phyloP scores from a whole-genome alignment of 2,888 invertebrate genomes.

The Acronicta psi region DNA sequence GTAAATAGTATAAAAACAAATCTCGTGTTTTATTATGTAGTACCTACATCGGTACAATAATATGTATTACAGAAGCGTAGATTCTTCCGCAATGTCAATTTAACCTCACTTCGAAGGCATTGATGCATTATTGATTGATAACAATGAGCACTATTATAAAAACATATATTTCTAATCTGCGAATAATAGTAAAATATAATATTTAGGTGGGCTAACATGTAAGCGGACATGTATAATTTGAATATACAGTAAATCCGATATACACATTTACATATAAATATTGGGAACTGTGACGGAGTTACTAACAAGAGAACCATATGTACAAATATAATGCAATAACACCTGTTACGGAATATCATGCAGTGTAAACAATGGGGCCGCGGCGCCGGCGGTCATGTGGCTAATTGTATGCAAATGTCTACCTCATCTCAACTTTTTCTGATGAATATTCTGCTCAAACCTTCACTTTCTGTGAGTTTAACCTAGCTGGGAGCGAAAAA shows the following conservation, averaged over 20 bases:
- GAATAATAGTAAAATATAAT: slow-evolving; percentile 79
- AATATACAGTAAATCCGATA: slow-evolving; percentile 73
- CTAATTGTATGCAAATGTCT: slow-evolving; percentile 29
- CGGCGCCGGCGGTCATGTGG: slow-evolving; percentile 14
- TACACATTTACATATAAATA: slow-evolving; percentile 62
- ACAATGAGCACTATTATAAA: slow-evolving; percentile 83
- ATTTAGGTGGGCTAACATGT: slow-evolving; percentile 77
- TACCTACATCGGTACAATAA: background rate
- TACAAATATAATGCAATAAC: slow-evolving; percentile 50
- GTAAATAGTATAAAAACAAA: slow-evolving; percentile 32
- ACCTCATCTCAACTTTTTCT: slow-evolving; percentile 26
- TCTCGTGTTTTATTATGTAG: background rate
- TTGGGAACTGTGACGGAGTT: slow-evolving; percentile 69
- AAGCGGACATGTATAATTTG: slow-evolving; percentile 73
- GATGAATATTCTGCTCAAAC: slow-evolving; percentile 32
- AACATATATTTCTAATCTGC: slow-evolving; percentile 86
- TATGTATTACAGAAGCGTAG: background rate
- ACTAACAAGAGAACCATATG: slow-evolving; percentile 62
- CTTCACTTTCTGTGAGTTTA: slow-evolving; percentile 40
- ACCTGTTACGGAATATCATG: slow-evolving; percentile 36
- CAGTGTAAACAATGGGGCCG: slow-evolving; percentile 39
- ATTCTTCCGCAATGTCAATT: slow-evolving; percentile 16
- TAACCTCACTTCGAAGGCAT: slow-evolving; percentile 45
- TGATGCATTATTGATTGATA: slow-evolving; percentile 54
- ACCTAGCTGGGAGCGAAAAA: slow-evolving; percentile 17